Evolutionary conservation across 1,140 invertebrate species (phyloP).

Genomic region (Lamellibrachia luymesi): DNA sequence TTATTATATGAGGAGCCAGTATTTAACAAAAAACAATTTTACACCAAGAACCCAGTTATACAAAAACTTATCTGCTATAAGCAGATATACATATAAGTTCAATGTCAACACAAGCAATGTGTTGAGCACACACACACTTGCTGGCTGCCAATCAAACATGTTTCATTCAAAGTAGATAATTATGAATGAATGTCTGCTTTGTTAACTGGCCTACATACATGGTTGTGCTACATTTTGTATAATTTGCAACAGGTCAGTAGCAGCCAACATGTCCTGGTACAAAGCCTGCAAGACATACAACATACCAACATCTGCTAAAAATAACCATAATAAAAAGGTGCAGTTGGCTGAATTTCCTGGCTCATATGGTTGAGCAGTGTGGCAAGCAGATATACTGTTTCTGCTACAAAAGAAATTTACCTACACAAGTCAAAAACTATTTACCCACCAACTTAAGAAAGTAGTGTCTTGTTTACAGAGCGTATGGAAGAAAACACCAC

Average conservation of each 20-base stretch:
- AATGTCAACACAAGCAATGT: not conserved
- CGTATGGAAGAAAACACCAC: not conserved
- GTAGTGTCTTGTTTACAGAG: not conserved
- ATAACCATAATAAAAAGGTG: not conserved
- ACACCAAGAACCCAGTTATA: not conserved
- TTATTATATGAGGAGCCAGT: not conserved
- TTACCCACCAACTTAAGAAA: not conserved
- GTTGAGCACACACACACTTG: not conserved
- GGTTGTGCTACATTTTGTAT: not conserved
- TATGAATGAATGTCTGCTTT: not conserved
- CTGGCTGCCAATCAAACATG: not conserved
- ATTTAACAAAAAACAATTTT: not conserved
- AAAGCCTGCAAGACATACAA: not conserved
- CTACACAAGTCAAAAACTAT: not conserved
- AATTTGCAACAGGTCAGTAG: not conserved
- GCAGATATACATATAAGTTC: not conserved
- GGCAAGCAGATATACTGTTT: not conserved
- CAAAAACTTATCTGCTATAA: too few relatives aligned
- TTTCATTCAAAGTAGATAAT: not conserved
- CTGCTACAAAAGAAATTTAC: not conserved
- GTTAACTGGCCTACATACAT: not conserved
- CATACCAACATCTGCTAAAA: not conserved
- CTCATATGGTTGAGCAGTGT: not conserved
- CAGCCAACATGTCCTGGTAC: not conserved
- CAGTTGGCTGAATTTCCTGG: not conserved